These are phyloP conservation scores for Microplitis deprimator DNA, from an alignment of 2,888 invertebrate genomes.

Conservation along the genomic window DNA sequence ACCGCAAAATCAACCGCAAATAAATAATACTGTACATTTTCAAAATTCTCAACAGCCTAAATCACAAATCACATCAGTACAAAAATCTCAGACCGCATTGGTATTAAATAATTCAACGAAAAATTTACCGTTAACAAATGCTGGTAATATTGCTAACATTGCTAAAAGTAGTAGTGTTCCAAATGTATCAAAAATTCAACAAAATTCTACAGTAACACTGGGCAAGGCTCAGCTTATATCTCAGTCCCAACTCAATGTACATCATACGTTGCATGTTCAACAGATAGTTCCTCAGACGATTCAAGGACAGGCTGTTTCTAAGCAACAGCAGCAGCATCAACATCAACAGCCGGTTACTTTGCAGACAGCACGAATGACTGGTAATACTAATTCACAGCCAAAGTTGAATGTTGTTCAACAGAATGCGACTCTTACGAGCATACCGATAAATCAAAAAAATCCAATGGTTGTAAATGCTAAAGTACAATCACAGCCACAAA, in stretches of 20 bases:
- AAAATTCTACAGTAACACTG: constrained; percentile 27
- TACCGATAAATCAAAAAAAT: constrained; percentile 33
- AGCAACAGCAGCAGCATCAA: constrained; percentile 52
- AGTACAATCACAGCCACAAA: constrained; percentile 52
- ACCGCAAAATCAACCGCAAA: constrained; percentile 8
- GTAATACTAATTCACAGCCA: constrained; percentile 24
- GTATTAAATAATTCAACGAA: constrained; percentile 45
- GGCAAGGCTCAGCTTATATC: constrained; percentile 28
- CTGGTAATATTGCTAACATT: constrained; percentile 55
- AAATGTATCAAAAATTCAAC: constrained; percentile 58
- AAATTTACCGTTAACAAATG: not conserved
- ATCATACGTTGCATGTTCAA: constrained; percentile 27
- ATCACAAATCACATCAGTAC: constrained; percentile 49
- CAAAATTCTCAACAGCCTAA: constrained; percentile 47
- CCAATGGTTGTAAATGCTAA: constrained; percentile 31
- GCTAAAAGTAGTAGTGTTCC: constrained; percentile 62
- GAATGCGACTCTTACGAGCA: constrained; percentile 20
- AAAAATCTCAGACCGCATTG: constrained; percentile 55
- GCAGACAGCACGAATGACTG: constrained; percentile 23
- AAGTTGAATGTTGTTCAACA: constrained; percentile 33
- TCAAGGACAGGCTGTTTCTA: constrained; percentile 16
- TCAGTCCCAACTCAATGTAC: constrained; percentile 18
- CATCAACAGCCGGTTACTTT: constrained; percentile 51
- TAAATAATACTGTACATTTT: constrained; percentile 26
- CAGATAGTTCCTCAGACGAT: constrained; percentile 28